Evolutionary conservation across 2,113 vertebrate genomes (phyloP).

Genomic region (Labeo catla): DNA sequence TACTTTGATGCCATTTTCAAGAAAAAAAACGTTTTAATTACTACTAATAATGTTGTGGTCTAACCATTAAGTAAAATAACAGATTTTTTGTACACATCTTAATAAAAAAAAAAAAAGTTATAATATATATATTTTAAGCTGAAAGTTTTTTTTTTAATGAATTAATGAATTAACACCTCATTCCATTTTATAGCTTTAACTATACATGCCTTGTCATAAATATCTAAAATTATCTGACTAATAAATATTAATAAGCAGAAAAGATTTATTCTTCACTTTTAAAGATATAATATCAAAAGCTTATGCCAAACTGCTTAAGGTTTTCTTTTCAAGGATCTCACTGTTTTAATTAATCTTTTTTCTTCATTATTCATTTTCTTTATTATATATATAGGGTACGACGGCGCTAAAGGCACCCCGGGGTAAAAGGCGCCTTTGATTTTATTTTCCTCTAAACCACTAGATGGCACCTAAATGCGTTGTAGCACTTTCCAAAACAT

Average conservation of each 20-base stretch:
- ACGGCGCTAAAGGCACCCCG: no score
- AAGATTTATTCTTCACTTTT: background rate
- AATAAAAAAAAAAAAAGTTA: background rate
- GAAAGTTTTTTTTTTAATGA: background rate
- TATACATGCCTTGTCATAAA: background rate
- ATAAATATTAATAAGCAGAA: background rate
- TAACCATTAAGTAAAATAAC: background rate
- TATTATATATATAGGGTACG: no score
- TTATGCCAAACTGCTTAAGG: background rate
- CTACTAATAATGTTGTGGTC: background rate
- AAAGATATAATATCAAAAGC: background rate
- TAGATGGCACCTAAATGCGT: no score
- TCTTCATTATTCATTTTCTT: background rate
- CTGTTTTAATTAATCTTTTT: background rate
- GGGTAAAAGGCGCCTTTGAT: no score
- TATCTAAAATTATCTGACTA: background rate
- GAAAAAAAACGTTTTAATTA: background rate
- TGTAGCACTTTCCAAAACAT: no score
- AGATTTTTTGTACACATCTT: background rate
- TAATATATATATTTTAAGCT: background rate
- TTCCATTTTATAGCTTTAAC: background rate
- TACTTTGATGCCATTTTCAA: background rate
- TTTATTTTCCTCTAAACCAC: no score
- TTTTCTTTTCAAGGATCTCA: background rate
- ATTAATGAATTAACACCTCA: background rate